These are phyloP conservation scores for Nyctibius grandis DNA, from an alignment of 2,797 vertebrate genomes.

Conservation along the genomic window DNA sequence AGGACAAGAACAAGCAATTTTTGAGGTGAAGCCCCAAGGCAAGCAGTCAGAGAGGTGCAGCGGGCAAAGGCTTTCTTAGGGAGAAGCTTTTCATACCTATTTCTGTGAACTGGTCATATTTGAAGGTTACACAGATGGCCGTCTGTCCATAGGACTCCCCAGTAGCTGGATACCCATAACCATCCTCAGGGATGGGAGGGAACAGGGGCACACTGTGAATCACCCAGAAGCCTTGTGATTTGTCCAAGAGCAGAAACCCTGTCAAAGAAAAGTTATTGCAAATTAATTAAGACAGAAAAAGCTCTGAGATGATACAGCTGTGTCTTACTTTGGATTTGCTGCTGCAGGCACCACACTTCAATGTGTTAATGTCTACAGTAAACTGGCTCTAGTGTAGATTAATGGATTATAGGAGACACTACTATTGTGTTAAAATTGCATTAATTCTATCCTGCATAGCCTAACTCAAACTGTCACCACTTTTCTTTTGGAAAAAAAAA, in stretches of 20 bases:
- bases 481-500: not conserved
- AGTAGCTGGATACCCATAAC: conserved; percentile 83
- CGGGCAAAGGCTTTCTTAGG: not conserved
- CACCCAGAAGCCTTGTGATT: conserved; percentile 89
- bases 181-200: conserved; percentile 82
- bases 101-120: conserved; percentile 79
- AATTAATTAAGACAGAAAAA: not conserved
- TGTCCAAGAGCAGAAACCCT: conserved; percentile 87
- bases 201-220: conserved; percentile 89
- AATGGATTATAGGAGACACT: not conserved
- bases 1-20: not conserved
- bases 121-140: conserved; percentile 84
- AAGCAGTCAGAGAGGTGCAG: not conserved
- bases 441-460: not conserved
- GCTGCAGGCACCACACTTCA: not conserved
- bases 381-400: not conserved
- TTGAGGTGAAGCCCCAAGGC: not conserved
- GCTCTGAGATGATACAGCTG: not conserved
- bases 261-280: conserved; percentile 14
- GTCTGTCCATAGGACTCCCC: conserved; percentile 84
- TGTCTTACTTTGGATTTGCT: not conserved
- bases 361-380: not conserved
- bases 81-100: conserved; percentile 74
- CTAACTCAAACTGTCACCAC: not conserved
- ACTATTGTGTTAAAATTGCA: not conserved